A percentile compares a stretch with the other conserved stretches of the same genome.
These are phyloP conservation scores for Asarcornis scutulata DNA, from an alignment of 2,113 vertebrate species.

Conservation along the genomic window DNA sequence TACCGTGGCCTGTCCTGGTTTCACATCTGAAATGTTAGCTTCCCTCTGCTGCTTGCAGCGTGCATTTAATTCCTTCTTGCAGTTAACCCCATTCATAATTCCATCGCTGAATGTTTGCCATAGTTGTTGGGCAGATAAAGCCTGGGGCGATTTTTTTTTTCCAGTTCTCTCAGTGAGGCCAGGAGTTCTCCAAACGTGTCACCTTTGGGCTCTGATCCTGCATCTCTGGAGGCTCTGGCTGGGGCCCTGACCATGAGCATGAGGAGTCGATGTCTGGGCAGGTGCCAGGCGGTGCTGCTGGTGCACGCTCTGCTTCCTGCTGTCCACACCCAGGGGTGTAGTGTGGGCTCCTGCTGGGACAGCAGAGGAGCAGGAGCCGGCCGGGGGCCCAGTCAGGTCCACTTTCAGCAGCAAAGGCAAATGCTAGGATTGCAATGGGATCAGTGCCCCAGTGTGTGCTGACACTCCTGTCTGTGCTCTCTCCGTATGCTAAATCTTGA, in stretches of 20 bases:
- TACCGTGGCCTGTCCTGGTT: background rate
- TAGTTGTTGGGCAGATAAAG: background rate
- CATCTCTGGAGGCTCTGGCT: background rate
- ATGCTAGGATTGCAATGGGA: background rate
- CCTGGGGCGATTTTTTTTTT: background rate
- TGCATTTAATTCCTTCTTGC: conserved; percentile 9
- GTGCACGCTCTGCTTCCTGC: background rate
- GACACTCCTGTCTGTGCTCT: background rate
- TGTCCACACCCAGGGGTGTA: background rate
- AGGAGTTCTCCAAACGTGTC: background rate
- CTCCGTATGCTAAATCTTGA: background rate
- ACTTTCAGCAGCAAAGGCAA: conserved; percentile 12
- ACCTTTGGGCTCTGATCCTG: background rate
- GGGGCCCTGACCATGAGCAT: fast-evolving
- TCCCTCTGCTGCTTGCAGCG: background rate
- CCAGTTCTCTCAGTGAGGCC: background rate
- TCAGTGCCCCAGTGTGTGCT: background rate
- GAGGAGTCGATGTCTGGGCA: background rate
- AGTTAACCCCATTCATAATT: background rate
- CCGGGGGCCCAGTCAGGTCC: background rate
- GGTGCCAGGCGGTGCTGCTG: background rate
- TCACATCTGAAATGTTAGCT: conserved; percentile 12
- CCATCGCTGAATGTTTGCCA: background rate
- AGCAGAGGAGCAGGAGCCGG: background rate
- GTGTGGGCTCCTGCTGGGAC: background rate